A percentile compares a stretch with the other conserved stretches of the same genome.
These are phyloP conservation scores for Zosterops japonicus DNA, from an alignment of 2,113 vertebrate genomes.

Conservation along the genomic window DNA sequence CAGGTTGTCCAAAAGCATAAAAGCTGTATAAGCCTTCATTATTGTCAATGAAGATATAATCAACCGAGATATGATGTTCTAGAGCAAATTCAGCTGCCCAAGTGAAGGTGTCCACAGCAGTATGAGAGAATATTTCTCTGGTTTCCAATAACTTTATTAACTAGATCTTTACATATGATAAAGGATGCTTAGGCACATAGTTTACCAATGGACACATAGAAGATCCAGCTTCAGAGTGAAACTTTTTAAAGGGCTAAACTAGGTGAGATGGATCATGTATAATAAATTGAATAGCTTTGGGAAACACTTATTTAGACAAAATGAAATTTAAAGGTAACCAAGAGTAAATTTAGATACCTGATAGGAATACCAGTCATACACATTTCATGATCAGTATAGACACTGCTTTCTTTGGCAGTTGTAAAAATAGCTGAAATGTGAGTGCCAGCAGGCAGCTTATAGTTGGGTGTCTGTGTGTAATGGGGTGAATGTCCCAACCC, in stretches of 20 bases:
- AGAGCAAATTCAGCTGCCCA: background rate
- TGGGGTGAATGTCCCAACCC: background rate
- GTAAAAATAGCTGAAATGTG: background rate
- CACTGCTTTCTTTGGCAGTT: background rate
- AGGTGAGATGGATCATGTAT: background rate
- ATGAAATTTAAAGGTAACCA: background rate
- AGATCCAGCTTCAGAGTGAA: background rate
- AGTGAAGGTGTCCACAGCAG: background rate
- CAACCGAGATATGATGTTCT: background rate
- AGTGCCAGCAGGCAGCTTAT: background rate
- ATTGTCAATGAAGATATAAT: background rate
- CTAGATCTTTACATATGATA: background rate
- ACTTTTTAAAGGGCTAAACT: background rate
- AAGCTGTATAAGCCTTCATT: background rate
- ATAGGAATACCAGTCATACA: background rate
- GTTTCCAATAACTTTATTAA: background rate
- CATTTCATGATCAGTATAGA: fast-evolving
- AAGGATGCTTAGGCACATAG: background rate
- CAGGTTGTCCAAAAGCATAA: background rate
- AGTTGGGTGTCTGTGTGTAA: background rate
- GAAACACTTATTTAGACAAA: background rate
- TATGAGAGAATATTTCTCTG: fast-evolving
- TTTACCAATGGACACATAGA: background rate
- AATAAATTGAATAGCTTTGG: background rate
- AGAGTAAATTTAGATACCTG: background rate